A percentile compares a stretch with the other conserved stretches of the same genome.
Evolutionary conservation across 2,797 vertebrate genomes (phyloP).

Genomic region (Numenius phaeopus): DNA sequence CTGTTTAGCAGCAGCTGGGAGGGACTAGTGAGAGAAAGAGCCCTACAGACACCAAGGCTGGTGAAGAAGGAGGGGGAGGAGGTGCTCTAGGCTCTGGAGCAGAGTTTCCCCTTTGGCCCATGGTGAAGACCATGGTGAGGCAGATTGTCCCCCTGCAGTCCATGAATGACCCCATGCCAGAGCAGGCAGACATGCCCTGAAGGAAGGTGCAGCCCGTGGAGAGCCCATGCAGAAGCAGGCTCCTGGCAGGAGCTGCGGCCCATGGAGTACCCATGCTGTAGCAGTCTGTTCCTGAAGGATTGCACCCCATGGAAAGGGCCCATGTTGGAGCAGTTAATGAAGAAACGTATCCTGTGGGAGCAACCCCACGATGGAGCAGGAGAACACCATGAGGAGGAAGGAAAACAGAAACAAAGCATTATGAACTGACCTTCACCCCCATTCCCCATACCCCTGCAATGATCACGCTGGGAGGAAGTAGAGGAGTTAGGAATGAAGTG

Average conservation of each 20-base stretch:
- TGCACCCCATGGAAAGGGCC: accelerated
- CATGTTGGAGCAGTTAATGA: not conserved
- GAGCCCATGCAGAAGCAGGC: not conserved
- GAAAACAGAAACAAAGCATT: not conserved
- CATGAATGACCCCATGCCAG: too few species aligned
- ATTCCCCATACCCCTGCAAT: not conserved
- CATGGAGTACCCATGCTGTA: not conserved
- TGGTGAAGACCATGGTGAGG: not conserved
- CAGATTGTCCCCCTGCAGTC: not conserved
- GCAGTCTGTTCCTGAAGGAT: not conserved
- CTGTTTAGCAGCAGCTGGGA: not conserved
- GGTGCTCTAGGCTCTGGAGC: accelerated
- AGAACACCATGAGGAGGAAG: not conserved
- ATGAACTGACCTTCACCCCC: not conserved
- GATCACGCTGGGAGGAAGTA: not conserved
- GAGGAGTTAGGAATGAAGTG: not conserved
- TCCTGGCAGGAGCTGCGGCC: not conserved
- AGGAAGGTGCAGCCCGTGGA: not conserved
- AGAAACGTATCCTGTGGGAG: not conserved
- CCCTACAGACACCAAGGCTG: not conserved
- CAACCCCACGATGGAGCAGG: accelerated
- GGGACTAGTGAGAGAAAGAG: not conserved
- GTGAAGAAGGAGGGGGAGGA: not conserved
- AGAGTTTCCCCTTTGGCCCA: accelerated
- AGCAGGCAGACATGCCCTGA: not conserved